phyloP scores from a whole-genome alignment of 2,888 invertebrate species.

The Biston stratarius region DNA sequence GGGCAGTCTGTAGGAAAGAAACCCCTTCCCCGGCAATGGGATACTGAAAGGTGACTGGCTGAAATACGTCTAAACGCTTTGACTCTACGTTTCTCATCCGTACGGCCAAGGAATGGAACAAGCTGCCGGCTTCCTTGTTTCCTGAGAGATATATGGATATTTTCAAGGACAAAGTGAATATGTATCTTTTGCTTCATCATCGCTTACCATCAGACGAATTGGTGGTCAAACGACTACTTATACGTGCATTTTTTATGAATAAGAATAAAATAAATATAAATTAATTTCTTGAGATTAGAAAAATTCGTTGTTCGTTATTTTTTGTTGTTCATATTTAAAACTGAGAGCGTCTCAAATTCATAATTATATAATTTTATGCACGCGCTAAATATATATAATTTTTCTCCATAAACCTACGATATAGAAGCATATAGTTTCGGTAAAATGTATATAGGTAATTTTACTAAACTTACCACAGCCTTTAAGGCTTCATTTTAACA shows the following conservation, averaged over 20 bases:
- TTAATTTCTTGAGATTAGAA: not conserved
- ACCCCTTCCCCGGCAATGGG: too few relatives aligned
- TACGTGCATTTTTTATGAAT: not conserved
- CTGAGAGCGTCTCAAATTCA: not conserved
- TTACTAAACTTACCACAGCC: conserved; percentile 71
- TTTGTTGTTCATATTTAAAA: not conserved
- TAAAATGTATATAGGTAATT: conserved; percentile 35
- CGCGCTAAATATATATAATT: conserved; percentile 12
- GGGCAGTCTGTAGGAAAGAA: too few relatives aligned
- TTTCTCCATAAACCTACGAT: conserved; percentile 38
- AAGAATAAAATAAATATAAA: not conserved
- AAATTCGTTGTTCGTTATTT: conserved; percentile 25
- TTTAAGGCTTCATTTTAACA: conserved; percentile 67
- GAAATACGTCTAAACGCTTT: too few relatives aligned
- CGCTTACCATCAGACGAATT: too few relatives aligned
- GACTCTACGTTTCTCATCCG: too few relatives aligned
- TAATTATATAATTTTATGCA: conserved; percentile 4
- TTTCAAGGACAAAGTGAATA: too few relatives aligned
- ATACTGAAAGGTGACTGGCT: too few relatives aligned
- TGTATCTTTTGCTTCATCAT: too few relatives aligned
- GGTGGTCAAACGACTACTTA: too few relatives aligned
- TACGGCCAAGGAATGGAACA: too few relatives aligned
- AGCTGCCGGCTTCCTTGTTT: too few relatives aligned
- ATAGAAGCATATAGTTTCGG: conserved; percentile 42
- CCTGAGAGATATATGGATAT: too few relatives aligned